Conservation (phyloP, 2,113 vertebrate species). For the Peromyscus maniculatus region DNA sequence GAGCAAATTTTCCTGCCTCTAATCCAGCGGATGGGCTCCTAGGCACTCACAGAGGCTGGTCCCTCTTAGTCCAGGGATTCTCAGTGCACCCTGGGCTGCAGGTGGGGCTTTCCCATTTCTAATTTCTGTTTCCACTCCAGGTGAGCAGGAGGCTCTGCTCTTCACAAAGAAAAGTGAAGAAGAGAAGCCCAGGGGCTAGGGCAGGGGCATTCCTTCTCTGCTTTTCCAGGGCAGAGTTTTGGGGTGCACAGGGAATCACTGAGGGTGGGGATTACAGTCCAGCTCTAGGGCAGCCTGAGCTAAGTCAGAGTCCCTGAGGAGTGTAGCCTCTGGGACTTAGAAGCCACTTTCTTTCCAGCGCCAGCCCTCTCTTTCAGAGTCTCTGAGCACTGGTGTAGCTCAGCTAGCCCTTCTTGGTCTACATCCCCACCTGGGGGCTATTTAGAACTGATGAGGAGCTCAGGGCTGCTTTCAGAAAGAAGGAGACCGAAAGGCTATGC, state of each 20-base stretch:
- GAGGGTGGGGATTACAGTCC: too few relatives aligned
- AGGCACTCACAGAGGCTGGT: not conserved
- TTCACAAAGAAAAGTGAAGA: too few relatives aligned
- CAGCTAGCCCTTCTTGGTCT: not conserved
- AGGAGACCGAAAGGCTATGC: not conserved
- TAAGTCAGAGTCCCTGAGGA: not conserved
- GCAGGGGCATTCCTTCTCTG: not conserved
- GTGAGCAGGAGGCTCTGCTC: not conserved
- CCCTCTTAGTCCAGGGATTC: not conserved
- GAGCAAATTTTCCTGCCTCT: not conserved
- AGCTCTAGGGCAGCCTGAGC: not conserved
- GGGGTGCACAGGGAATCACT: not conserved
- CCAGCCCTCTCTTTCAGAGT: not conserved
- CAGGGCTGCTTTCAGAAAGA: not conserved
- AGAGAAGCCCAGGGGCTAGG: too few relatives aligned
- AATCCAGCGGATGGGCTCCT: too few relatives aligned
- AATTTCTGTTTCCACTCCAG: too few relatives aligned
- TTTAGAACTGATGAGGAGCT: too few relatives aligned
- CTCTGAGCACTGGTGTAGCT: fast-evolving
- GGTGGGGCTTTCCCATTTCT: not conserved
- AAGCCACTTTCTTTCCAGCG: not conserved
- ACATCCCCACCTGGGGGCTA: fast-evolving
- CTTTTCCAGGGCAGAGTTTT: not conserved
- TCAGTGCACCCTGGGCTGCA: not conserved
- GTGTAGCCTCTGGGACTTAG: not conserved